phyloP scores from a whole-genome alignment of 2,888 invertebrate species.

The Tenthredo amoena region DNA sequence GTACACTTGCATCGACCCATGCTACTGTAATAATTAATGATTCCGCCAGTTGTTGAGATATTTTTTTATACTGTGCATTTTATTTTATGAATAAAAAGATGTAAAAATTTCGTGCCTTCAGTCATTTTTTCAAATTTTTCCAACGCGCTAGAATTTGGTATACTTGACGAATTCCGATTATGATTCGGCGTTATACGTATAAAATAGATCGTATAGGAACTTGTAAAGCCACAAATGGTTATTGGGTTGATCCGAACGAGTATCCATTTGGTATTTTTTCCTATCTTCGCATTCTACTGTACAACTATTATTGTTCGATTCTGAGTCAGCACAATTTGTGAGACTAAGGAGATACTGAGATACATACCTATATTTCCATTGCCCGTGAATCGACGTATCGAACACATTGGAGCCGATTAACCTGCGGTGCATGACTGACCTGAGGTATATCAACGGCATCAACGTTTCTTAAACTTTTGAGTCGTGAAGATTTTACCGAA shows the following conservation, averaged over 20 bases:
- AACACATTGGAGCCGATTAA: not conserved
- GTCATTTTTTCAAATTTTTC: not conserved
- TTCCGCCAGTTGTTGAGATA: not conserved
- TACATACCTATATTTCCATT: not conserved
- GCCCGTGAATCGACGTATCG: not conserved
- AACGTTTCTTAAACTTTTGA: too few relatives aligned
- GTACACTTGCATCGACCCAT: not conserved
- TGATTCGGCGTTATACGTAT: not conserved
- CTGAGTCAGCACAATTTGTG: conserved; percentile 1
- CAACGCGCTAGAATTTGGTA: not conserved
- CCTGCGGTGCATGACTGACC: too few relatives aligned
- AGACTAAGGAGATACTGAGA: not conserved
- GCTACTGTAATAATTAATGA: not conserved
- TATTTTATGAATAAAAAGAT: not conserved
- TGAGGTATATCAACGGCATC: too few relatives aligned
- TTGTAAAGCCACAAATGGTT: not conserved
- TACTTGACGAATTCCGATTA: not conserved
- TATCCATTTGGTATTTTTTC: not conserved
- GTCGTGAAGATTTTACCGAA: too few relatives aligned
- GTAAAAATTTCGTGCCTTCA: not conserved
- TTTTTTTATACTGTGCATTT: not conserved
- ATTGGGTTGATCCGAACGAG: not conserved
- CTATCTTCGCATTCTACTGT: not conserved
- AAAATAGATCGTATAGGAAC: not conserved
- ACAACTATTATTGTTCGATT: not conserved